These are phyloP conservation scores for Hylia prasina DNA, from an alignment of 2,113 vertebrate species.

Conservation along the genomic window DNA sequence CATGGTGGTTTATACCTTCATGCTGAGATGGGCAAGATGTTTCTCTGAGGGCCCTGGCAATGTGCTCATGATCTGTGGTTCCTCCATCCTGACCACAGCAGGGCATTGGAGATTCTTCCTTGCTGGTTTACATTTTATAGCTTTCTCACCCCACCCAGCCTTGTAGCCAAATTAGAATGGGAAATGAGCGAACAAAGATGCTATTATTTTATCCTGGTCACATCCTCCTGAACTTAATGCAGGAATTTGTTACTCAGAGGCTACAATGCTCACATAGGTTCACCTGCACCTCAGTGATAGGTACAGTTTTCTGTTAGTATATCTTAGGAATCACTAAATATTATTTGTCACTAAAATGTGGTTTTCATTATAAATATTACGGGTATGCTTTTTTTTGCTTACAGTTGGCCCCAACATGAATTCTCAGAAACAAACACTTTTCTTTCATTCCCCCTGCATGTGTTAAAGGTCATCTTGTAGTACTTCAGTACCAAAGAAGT, in stretches of 20 bases:
- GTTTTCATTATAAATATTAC: not conserved
- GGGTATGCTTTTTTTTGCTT: not conserved
- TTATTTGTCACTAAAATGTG: not conserved
- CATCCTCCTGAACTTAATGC: not conserved
- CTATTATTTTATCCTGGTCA: not conserved
- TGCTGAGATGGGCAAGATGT: constrained; percentile 24
- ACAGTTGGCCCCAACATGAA: not conserved
- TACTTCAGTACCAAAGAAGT: not conserved
- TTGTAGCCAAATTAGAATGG: not conserved
- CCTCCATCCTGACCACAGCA: not conserved
- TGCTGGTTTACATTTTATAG: not conserved
- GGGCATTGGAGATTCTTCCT: not conserved
- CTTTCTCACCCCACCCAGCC: not conserved
- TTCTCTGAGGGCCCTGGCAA: not conserved
- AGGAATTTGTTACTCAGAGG: not conserved
- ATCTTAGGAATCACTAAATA: not conserved
- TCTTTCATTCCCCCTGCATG: not conserved
- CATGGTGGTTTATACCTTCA: not conserved
- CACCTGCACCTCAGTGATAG: not conserved
- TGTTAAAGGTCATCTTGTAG: not conserved
- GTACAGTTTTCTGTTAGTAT: not conserved
- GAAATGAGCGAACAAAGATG: not conserved
- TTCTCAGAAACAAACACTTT: not conserved
- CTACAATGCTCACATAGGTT: not conserved
- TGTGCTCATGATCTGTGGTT: not conserved